These are phyloP conservation scores for Lophura nycthemera DNA, from an alignment of 2,113 vertebrate species.

Conservation along the genomic window DNA sequence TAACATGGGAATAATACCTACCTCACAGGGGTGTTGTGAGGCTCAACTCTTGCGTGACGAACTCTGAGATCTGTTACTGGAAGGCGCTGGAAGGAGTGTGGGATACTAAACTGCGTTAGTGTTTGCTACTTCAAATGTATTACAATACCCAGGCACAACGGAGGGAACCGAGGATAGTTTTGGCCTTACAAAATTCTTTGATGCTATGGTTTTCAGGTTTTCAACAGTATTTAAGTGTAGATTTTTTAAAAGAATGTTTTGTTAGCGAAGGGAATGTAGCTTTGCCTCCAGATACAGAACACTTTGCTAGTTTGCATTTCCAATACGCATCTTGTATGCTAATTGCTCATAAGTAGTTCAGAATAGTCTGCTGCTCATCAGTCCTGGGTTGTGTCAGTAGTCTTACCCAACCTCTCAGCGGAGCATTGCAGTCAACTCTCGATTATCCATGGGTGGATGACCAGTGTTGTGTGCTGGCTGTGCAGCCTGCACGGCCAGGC, in stretches of 20 bases:
- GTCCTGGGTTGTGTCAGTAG: not conserved
- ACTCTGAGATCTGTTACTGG: slow-evolving; percentile 33
- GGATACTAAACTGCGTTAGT: not conserved
- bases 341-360: slow-evolving; percentile 12
- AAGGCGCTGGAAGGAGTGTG: slow-evolving; percentile 22
- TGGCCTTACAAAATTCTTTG: slow-evolving; percentile 37
- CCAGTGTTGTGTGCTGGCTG: not conserved
- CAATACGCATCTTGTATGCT: not conserved
- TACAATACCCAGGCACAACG: slow-evolving; percentile 20
- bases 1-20: slow-evolving; percentile 59
- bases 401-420: slow-evolving; percentile 22
- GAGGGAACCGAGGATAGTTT: slow-evolving; percentile 43
- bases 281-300: slow-evolving; percentile 49
- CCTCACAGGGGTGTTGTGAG: slow-evolving; percentile 66
- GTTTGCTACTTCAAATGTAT: slow-evolving; percentile 8
- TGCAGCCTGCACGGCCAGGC: not conserved
- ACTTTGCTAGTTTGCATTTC: slow-evolving; percentile 67
- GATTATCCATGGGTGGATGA: slow-evolving; percentile 39
- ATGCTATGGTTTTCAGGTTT: slow-evolving; percentile 71
- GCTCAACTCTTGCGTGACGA: slow-evolving; percentile 23
- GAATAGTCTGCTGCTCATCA: not conserved
- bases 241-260: slow-evolving; percentile 66
- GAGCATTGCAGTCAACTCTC: slow-evolving; percentile 33
- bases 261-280: slow-evolving; percentile 73
- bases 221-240: slow-evolving; percentile 73